These are phyloP conservation scores for Rhorus exstirpatorius DNA, from an alignment of 2,888 invertebrate genomes.

Conservation along the genomic window DNA sequence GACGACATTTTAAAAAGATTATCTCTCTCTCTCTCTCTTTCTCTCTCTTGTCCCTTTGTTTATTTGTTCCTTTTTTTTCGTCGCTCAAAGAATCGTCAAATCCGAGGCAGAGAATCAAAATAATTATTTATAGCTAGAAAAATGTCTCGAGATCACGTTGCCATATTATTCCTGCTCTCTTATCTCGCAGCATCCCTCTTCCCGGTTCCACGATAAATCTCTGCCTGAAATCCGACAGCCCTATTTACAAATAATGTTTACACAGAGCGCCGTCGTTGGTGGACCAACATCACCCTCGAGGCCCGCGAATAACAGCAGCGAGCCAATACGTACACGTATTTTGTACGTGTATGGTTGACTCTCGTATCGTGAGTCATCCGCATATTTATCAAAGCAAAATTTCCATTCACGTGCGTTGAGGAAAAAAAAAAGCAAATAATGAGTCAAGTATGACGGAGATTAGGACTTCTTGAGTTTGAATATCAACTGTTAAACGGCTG, in stretches of 20 bases:
- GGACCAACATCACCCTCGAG: constrained; percentile 7
- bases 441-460: constrained; percentile 36
- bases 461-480: constrained; percentile 24
- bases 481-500: constrained; percentile 8
- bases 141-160: constrained; percentile 3
- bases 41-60: neutral
- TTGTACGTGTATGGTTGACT: neutral
- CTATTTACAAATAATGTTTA: constrained; percentile 54
- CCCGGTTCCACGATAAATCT: constrained; percentile 34
- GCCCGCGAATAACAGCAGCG: constrained; percentile 12
- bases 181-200: constrained; percentile 20
- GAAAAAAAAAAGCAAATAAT: constrained; percentile 31
- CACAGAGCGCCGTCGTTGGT: neutral
- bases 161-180: constrained; percentile 18
- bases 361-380: constrained; percentile 6
- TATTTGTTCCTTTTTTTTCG: neutral
- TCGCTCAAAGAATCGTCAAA: constrained; percentile 1
- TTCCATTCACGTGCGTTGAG: neutral
- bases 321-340: neutral
- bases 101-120: neutral
- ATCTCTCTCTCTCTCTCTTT: no score
- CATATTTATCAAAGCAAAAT: constrained; percentile 20
- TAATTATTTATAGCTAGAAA: constrained; percentile 12
- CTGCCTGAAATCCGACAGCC: constrained; percentile 14
- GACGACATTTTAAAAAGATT: no score